These are phyloP conservation scores for Coptodon rendalli DNA, from an alignment of 2,113 vertebrate species.

Conservation along the genomic window DNA sequence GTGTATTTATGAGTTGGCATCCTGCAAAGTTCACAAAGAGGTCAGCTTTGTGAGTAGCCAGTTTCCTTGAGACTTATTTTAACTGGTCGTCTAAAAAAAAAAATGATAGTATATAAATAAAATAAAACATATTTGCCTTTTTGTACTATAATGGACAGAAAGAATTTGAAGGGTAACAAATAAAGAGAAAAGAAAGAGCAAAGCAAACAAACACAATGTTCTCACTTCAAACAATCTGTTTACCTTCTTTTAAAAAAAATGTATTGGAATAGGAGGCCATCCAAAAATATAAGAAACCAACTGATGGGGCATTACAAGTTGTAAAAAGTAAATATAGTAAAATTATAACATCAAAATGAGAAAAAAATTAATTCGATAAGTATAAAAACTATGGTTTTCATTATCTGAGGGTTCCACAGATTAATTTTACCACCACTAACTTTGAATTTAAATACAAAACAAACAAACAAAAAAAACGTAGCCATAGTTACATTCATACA, in stretches of 20 bases:
- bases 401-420: not conserved
- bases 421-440: not conserved
- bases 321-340: not conserved
- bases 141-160: not conserved
- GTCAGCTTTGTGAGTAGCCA: slow-evolving; percentile 32
- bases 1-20: slow-evolving; percentile 38
- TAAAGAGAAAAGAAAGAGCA: not conserved
- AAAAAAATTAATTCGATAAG: not conserved
- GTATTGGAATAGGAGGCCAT: not conserved
- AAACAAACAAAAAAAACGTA: too few relatives aligned
- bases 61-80: slow-evolving; percentile 5
- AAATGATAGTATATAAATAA: not conserved
- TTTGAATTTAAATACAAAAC: not conserved
- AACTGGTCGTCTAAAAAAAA: not conserved
- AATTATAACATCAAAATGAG: not conserved
- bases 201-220: not conserved
- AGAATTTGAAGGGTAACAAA: not conserved
- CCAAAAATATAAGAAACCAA: not conserved
- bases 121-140: not conserved
- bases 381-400: not conserved
- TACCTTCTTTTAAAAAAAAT: not conserved
- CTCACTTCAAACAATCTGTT: not conserved
- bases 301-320: not conserved
- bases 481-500: not conserved
- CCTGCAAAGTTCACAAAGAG: slow-evolving; percentile 30